Evolutionary conservation across 2,113 vertebrate species (phyloP).

Genomic region (Apteryx owenii): DNA sequence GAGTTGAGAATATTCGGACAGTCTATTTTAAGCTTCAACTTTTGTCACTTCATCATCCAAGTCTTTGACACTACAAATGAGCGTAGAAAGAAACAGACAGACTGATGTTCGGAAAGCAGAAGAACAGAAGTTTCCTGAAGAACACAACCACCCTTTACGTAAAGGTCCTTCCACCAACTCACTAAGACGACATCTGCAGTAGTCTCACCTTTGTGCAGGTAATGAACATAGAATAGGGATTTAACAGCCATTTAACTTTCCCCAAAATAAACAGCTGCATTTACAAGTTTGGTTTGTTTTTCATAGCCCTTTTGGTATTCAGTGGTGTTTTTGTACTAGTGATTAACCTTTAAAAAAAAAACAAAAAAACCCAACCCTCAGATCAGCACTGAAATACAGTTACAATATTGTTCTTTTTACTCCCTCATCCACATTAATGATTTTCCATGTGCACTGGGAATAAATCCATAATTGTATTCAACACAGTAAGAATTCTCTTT

Average conservation of each 20-base stretch:
- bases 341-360: background rate
- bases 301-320: background rate
- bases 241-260: background rate
- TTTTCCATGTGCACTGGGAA: background rate
- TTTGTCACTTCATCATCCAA: background rate
- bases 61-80: background rate
- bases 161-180: background rate
- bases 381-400: background rate
- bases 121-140: background rate
- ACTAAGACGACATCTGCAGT: background rate
- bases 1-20: background rate
- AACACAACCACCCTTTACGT: background rate
- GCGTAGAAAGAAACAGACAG: background rate
- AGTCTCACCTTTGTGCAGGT: background rate
- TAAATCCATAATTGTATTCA: background rate
- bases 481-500: background rate
- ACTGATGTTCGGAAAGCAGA: background rate
- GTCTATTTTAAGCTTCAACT: background rate
- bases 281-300: background rate
- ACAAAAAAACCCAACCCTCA: background rate
- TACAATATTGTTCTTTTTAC: background rate
- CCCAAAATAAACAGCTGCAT: background rate
- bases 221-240: accelerated
- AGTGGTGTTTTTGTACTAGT: background rate
- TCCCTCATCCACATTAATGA: background rate